These are phyloP conservation scores for Blastomussa wellsi DNA, from an alignment of 92 coral and sea anemone genomes.

Conservation along the genomic window DNA sequence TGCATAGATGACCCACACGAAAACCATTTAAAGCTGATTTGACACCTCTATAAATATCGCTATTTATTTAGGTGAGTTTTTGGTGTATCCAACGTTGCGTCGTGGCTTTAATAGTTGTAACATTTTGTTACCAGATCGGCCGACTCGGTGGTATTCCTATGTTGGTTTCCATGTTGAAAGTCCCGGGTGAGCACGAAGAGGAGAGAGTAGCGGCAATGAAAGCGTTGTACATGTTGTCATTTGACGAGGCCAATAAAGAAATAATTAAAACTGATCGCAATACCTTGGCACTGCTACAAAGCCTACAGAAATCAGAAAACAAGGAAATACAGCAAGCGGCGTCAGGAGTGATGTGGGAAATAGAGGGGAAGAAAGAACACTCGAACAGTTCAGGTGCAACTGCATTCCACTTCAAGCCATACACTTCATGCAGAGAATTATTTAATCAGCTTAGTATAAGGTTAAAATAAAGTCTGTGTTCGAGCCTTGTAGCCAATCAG, in stretches of 20 bases:
- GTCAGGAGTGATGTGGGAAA: conserved; percentile 69
- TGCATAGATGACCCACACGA: too few relatives aligned
- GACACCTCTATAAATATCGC: too few relatives aligned
- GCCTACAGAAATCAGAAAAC: conserved; percentile 36
- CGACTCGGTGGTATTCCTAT: conserved; percentile 59
- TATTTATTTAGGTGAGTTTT: neutral
- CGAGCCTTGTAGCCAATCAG: too few relatives aligned
- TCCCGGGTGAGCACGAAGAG: conserved; percentile 32
- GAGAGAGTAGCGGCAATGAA: conserved; percentile 49
- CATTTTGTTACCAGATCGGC: conserved; percentile 45
- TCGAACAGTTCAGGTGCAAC: conserved; percentile 13
- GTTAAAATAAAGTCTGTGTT: too few relatives aligned
- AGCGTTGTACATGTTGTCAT: conserved; percentile 69
- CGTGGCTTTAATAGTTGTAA: neutral
- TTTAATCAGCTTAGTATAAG: neutral
- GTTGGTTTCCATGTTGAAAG: conserved; percentile 52
- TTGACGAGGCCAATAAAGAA: conserved; percentile 58
- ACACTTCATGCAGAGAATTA: neutral
- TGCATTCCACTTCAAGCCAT: neutral
- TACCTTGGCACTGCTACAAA: conserved; percentile 38
- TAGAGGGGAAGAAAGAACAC: conserved; percentile 53
- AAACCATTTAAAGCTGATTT: too few relatives aligned
- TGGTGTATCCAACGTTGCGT: neutral
- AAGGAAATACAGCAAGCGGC: conserved; percentile 64
- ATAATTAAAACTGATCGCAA: conserved; percentile 35